Base-by-base conservation (phyloP, 2,888 invertebrate species). In the Chrysolina haemoptera region DNA sequence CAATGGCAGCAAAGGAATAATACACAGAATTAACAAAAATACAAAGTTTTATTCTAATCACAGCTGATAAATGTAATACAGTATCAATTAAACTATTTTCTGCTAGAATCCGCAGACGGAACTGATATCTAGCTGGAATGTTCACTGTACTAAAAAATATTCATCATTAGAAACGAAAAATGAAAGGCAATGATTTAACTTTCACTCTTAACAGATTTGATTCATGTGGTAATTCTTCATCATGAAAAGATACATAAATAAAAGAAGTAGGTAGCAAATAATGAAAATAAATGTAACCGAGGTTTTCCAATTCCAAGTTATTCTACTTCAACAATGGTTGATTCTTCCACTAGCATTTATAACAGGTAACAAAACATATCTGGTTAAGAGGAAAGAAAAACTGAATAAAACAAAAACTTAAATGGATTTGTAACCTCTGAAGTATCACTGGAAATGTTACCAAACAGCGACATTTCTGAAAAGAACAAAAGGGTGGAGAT, bases 381-480 rank as follows among this genome's bases (percentile, higher is more conserved):
- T 20, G 12, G 53, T 53, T 20, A 53, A 20, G 3, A 2, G 6
- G 14, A 35, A n/a, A 18, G 14, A 63, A 20, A n/a, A 63, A 11
- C 5, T 20, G 8, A 63, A 55, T 41, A 18, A 63, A 46, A 41
- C 20, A 46, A 22, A 48, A 22, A 20, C 12, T 20, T 22, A 16
- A 62, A 27, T 27, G 55, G 16, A 43, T 53, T 67, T 53, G 2
- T 40, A 67, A 75, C 75, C 64, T 73, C 75, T 64, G 72, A 72
- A n/a, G 77, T 74, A 70, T 81, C 81, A 46, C 77, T 79, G 16
- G 79, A 78, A 35, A 79, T 72, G 11, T 77, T 75, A 46, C 81
- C 79, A 71, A 81, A 81, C 18, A 81, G 73, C 11, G 76, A 70
- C 59, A 76, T 77, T 68, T 81, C 79, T 81, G 53, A 59, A 79